Evolutionary conservation across 2,888 invertebrate genomes (phyloP).

Genomic region (Xanthorhoe spadicearia): DNA sequence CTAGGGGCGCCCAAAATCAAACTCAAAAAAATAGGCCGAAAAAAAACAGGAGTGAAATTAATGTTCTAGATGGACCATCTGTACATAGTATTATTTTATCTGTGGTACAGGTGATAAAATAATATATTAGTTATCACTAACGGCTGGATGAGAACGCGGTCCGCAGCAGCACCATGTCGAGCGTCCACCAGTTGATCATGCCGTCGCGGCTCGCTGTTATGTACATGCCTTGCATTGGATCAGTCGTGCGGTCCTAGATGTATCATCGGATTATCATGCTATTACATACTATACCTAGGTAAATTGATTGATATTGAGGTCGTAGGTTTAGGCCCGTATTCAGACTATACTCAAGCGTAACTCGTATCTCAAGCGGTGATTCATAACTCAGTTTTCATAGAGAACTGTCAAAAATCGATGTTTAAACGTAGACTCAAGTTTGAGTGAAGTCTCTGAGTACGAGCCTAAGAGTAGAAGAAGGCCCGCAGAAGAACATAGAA

Average conservation of each 20-base stretch:
- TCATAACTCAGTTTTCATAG: no score
- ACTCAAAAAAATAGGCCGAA: no score
- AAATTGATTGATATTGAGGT: background rate
- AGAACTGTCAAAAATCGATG: no score
- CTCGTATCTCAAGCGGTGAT: no score
- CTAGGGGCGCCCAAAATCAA: no score
- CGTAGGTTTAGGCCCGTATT: background rate
- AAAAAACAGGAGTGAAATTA: no score
- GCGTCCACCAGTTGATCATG: slow-evolving; percentile 90
- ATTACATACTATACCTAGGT: no score
- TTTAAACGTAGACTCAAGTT: no score
- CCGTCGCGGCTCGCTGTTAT: slow-evolving; percentile 91
- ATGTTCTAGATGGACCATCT: no score
- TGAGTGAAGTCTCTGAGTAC: no score
- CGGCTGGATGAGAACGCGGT: slow-evolving; percentile 87
- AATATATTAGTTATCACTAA: slow-evolving; percentile 57
- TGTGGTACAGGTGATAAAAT: background rate
- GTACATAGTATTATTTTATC: no score
- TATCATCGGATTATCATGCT: background rate
- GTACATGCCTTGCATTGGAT: slow-evolving; percentile 88
- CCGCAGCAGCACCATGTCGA: slow-evolving; percentile 87
- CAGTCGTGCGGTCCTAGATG: slow-evolving; percentile 79
- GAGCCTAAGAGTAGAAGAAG: background rate
- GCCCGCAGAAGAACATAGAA: background rate
- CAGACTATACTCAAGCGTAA: no score